A percentile compares a stretch with the other conserved stretches of the same genome.
phyloP scores from a whole-genome alignment of 2,113 vertebrate genomes.

The Podarcis raffonei region DNA sequence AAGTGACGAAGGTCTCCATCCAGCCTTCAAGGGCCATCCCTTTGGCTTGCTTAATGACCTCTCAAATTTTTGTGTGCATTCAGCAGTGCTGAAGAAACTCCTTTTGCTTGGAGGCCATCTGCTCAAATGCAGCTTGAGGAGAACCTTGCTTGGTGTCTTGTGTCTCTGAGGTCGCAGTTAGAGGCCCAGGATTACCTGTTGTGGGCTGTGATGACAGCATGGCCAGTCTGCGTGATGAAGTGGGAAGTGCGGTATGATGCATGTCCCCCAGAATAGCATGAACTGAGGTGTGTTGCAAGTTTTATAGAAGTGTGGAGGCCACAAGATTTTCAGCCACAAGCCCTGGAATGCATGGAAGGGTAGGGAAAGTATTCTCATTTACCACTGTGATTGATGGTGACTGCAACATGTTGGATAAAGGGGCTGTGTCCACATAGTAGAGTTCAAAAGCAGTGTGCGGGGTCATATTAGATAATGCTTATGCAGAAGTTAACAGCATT shows the following conservation, averaged over 20 bases:
- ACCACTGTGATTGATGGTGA: not conserved
- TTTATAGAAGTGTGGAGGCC: not conserved
- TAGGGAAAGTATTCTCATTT: not conserved
- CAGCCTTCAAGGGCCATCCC: not conserved
- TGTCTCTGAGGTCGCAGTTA: not conserved
- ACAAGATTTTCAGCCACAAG: not conserved
- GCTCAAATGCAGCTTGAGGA: not conserved
- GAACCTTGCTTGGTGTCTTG: not conserved
- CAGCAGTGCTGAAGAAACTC: not conserved
- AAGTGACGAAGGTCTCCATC: slow-evolving; percentile 1
- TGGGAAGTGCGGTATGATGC: not conserved
- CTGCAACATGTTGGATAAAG: not conserved
- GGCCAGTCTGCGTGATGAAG: not conserved
- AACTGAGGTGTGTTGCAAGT: not conserved
- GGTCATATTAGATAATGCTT: not conserved
- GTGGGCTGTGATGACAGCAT: not conserved
- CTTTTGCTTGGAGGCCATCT: no score
- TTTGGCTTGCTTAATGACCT: not conserved
- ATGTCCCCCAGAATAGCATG: not conserved
- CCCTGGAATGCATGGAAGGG: not conserved
- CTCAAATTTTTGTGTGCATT: not conserved
- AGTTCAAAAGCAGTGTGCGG: not conserved
- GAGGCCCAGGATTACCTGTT: not conserved
- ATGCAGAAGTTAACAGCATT: not conserved
- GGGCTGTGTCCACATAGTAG: not conserved